These are phyloP conservation scores for Crotalus helleri DNA, from an alignment of 2,113 vertebrate genomes.

Conservation along the genomic window DNA sequence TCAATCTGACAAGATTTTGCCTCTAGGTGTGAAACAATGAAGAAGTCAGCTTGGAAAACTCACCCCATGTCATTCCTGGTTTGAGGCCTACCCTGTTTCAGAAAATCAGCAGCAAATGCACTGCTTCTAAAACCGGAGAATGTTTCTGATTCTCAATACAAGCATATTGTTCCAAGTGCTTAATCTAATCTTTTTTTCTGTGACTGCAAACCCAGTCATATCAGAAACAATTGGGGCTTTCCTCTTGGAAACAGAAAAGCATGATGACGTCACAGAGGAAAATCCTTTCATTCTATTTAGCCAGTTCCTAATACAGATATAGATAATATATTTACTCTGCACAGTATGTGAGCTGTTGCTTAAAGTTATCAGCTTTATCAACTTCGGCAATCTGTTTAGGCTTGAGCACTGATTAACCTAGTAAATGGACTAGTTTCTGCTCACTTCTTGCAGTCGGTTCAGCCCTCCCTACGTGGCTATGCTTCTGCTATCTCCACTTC, in stretches of 20 bases:
- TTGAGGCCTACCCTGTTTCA: background rate
- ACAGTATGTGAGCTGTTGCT: background rate
- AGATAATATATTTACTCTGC: background rate
- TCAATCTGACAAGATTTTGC: background rate
- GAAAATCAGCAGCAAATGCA: background rate
- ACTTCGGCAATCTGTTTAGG: conserved; percentile 7
- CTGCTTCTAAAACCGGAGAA: background rate
- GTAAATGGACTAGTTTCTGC: background rate
- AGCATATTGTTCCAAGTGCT: conserved; percentile 26
- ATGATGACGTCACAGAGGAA: background rate
- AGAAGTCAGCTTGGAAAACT: background rate
- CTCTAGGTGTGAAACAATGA: background rate
- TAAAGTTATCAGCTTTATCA: conserved; percentile 3
- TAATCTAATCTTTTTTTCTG: conserved; percentile 18
- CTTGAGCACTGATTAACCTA: background rate
- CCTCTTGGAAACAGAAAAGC: background rate
- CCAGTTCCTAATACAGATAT: background rate
- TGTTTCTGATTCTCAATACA: background rate
- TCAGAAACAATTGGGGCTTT: conserved; percentile 19
- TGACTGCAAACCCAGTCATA: background rate
- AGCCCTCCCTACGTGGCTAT: background rate
- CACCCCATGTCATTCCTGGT: background rate
- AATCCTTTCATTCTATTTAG: conserved; percentile 23
- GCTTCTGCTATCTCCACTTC: background rate
- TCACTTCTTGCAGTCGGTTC: background rate